Evolutionary conservation across 2,113 vertebrate genomes (phyloP), one percentile per base, ranked within the genome.

Genomic region (Elgaria multicarinata): DNA sequence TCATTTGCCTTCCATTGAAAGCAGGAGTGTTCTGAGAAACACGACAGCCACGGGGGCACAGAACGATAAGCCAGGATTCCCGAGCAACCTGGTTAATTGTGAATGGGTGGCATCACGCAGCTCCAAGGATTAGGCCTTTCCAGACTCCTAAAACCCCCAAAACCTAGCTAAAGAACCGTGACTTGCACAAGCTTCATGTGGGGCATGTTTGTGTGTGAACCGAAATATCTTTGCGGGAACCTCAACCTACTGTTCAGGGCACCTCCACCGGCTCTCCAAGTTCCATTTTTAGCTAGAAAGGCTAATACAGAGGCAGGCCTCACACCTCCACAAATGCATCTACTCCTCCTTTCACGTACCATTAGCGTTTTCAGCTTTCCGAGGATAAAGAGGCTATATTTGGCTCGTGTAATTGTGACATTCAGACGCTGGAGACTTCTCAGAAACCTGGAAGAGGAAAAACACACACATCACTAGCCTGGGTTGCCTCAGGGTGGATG

Each of bases 401-500:
- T 98, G 91, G 98, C 98, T 87, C 98, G 94, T 0, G 98, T 98
- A 13, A 98, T 97, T n/a, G 98, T 97, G 75, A 98, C 98, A 0
- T 98, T 98, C 95, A 98, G 86, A 3, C 98, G 97, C 91, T 98
- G 97, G 33, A 97, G 96, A 93, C 98, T 98, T 2, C 96, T 97
- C 94, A 98, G 94, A 90, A 98, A 98, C 64, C 98, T 98, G 89
- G 28, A 91, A 4, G 84, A 92, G 2, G 14, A 84, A 33, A 87
- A 79, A 89, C 50, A 88, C 26, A 89, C 50, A 88, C 26, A 18
- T 81, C 86, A 83, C 42, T 86, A 22, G 90, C 67, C 33, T 87
- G 26, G 28, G 53, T 85, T 3, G 86, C 67, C 77, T 13, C 26
- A 50, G 10, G 75, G 28, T 31, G 44, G 42, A 28, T 12, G 6